Conservation (phyloP, 2,113 vertebrate genomes). For the Arenaria interpres region DNA sequence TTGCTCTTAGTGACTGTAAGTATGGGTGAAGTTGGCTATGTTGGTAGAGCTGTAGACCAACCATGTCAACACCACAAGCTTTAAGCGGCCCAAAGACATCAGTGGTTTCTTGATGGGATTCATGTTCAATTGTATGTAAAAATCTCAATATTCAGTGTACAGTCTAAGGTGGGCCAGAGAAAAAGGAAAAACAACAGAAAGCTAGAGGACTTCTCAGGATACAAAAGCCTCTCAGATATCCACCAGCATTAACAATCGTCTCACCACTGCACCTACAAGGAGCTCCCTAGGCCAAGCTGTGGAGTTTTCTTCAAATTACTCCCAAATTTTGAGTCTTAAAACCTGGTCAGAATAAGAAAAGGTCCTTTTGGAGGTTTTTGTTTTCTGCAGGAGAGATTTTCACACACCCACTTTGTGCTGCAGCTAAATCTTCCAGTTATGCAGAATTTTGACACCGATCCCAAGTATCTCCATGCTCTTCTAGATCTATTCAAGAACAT, state of each 20-base stretch:
- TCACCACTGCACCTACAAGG: neutral
- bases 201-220: neutral
- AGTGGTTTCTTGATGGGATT: neutral
- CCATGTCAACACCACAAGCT: neutral
- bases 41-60: neutral
- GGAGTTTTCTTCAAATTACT: neutral
- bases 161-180: too few relatives aligned
- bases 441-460: neutral
- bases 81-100: neutral
- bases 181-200: too few relatives aligned
- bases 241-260: neutral
- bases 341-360: neutral
- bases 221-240: neutral
- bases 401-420: neutral
- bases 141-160: too few relatives aligned
- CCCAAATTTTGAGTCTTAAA: neutral
- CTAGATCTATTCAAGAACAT: neutral
- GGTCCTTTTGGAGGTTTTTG: neutral
- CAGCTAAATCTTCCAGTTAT: neutral
- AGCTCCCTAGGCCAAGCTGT: neutral
- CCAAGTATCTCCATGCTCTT: neutral
- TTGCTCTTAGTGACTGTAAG: neutral
- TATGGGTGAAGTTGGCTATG: neutral
- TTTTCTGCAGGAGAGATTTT: neutral
- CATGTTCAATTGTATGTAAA: too few relatives aligned